phyloP scores from a whole-genome alignment of 2,888 invertebrate genomes.

The Amiota mariae region DNA sequence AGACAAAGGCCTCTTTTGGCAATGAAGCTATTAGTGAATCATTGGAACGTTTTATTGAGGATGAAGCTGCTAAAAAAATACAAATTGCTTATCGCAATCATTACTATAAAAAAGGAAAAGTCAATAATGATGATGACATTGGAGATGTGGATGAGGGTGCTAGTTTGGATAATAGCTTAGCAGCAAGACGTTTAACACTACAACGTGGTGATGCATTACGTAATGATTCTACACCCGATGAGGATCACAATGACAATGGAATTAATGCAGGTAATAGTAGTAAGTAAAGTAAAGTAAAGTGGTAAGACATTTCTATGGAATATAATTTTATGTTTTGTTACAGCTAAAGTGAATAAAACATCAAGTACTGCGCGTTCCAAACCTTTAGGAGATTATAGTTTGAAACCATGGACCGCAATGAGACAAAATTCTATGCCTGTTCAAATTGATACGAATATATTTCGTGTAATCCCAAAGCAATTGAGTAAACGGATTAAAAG shows the following conservation, averaged over 20 bases:
- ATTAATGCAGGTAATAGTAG: too few relatives aligned
- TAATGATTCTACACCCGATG: slow-evolving; percentile 70
- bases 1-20: slow-evolving; percentile 67
- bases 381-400: slow-evolving; percentile 36
- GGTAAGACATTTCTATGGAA: slow-evolving; percentile 36
- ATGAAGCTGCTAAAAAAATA: slow-evolving; percentile 60
- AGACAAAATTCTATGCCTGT: slow-evolving; percentile 73
- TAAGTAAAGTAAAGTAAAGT: too few relatives aligned
- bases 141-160: slow-evolving; percentile 29
- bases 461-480: slow-evolving; percentile 71
- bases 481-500: slow-evolving; percentile 69
- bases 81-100: slow-evolving; percentile 54
- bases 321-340: background rate
- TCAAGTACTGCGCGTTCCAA: slow-evolving; percentile 26
- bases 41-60: slow-evolving; percentile 67
- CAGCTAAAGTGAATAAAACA: background rate
- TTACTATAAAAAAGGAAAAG: slow-evolving; percentile 42
- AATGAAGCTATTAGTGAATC: slow-evolving; percentile 72
- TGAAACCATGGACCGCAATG: slow-evolving; percentile 59
- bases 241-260: slow-evolving; percentile 51
- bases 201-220: slow-evolving; percentile 72
- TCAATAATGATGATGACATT: slow-evolving; percentile 24
- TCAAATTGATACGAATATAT: slow-evolving; percentile 72
- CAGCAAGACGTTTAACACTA: slow-evolving; percentile 67
- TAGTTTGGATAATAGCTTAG: slow-evolving; percentile 61